These are phyloP conservation scores for Vanacampus margaritifer DNA, from an alignment of 2,113 vertebrate genomes.

Conservation along the genomic window DNA sequence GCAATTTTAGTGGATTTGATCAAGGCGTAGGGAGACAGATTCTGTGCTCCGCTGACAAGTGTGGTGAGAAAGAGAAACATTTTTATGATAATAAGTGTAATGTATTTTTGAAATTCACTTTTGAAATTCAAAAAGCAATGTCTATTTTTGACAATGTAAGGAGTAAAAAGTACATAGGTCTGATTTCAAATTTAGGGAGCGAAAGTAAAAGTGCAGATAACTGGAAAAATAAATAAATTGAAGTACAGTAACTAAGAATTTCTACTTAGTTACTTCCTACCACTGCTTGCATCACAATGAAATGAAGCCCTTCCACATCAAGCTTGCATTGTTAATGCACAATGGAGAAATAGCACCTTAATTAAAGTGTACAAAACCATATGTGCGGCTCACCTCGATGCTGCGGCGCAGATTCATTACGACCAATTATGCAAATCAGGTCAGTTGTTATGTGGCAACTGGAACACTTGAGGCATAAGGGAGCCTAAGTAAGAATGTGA, in stretches of 20 bases:
- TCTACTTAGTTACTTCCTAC: not conserved
- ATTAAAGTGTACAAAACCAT: constrained; percentile 22
- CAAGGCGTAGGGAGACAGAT: no score
- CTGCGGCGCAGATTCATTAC: constrained; percentile 40
- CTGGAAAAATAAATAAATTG: not conserved
- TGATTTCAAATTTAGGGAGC: not conserved
- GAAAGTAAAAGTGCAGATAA: not conserved
- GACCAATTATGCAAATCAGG: constrained; percentile 45
- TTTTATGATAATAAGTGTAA: no score
- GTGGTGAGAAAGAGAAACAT: no score
- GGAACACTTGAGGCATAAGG: constrained; percentile 30
- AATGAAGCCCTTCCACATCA: not conserved
- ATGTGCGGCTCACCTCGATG: constrained; percentile 21
- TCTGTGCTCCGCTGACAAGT: no score
- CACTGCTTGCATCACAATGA: not conserved
- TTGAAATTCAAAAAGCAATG: no score
- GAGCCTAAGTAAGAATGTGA: not conserved
- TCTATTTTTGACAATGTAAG: not conserved
- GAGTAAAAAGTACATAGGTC: not conserved
- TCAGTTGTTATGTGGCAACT: constrained; percentile 35
- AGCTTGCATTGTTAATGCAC: not conserved
- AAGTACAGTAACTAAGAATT: not conserved
- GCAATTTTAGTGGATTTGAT: no score
- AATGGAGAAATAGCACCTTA: constrained; percentile 16
- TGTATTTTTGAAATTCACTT: no score